These are phyloP conservation scores for Muntiacus muntjak DNA, from an alignment of 2,113 vertebrate genomes.

Conservation along the genomic window DNA sequence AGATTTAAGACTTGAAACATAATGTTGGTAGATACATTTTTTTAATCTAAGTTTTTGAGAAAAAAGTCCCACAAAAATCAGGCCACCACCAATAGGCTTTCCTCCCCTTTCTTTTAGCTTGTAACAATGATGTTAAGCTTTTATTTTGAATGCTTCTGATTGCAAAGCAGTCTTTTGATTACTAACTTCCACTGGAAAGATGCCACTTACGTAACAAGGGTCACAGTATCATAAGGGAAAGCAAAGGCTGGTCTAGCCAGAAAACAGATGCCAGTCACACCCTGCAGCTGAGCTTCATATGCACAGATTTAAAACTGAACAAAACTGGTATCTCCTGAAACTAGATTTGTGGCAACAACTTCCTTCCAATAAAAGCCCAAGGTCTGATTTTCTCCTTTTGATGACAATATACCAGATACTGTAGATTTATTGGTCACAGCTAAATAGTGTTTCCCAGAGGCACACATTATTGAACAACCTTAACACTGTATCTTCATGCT, in stretches of 20 bases:
- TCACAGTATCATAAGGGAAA: slow-evolving; percentile 12
- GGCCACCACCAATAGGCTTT: background rate
- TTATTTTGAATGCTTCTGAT: slow-evolving; percentile 53
- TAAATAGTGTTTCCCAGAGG: background rate
- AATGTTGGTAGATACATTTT: background rate
- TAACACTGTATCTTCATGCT: background rate
- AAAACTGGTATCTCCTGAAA: background rate
- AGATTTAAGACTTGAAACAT: background rate
- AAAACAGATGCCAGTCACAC: slow-evolving; percentile 14
- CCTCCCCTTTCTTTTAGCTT: background rate
- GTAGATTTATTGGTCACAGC: background rate
- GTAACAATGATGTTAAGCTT: background rate
- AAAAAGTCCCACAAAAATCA: background rate
- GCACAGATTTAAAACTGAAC: slow-evolving; percentile 6
- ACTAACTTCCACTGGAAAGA: slow-evolving; percentile 43
- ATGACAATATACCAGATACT: background rate
- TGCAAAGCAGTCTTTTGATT: slow-evolving; percentile 28
- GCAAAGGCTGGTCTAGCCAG: slow-evolving; percentile 25
- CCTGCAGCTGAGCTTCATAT: background rate
- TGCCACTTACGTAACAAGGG: slow-evolving; percentile 28
- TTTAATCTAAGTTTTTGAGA: background rate
- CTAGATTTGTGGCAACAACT: background rate
- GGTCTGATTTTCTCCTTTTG: background rate
- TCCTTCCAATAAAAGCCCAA: background rate
- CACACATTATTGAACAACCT: background rate